Conservation (phyloP, 2,113 vertebrate species). For the Calyptomena viridis region DNA sequence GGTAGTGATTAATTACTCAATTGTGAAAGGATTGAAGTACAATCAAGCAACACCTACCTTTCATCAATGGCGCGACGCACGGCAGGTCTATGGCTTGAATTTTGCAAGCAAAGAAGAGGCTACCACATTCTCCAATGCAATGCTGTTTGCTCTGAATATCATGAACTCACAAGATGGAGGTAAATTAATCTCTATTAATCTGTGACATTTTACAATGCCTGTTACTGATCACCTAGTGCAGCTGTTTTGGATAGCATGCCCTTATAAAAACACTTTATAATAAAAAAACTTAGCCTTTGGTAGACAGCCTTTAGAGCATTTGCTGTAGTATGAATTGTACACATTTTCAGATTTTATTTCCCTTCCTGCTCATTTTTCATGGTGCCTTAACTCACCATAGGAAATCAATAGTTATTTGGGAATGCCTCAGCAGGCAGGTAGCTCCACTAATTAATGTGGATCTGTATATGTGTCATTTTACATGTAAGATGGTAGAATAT, state of each 20-base stretch:
- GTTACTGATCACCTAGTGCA: background rate
- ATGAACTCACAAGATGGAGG: conserved; percentile 97
- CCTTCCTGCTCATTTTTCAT: background rate
- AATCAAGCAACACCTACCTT: conserved; percentile 98
- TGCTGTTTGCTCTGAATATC: conserved; percentile 96
- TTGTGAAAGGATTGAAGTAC: conserved; percentile 98
- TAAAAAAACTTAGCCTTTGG: background rate
- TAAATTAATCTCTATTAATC: conserved; percentile 56
- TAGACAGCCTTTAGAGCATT: background rate
- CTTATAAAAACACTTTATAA: background rate
- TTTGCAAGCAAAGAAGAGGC: conserved; percentile 99
- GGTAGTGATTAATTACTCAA: conserved; percentile 99
- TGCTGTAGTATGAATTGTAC: background rate
- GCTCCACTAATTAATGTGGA: background rate
- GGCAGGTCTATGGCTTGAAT: conserved; percentile 97
- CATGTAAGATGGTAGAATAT: background rate
- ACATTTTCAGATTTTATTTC: background rate
- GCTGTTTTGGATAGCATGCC: background rate
- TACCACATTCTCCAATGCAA: conserved; percentile 95
- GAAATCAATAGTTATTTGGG: background rate
- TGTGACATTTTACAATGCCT: background rate
- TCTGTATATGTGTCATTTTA: background rate
- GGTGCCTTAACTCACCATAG: background rate
- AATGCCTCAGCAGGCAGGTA: background rate
- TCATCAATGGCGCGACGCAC: conserved; percentile 98